Base-by-base conservation (phyloP, 2,797 vertebrate species). In the Microcaecilia unicolor region DNA sequence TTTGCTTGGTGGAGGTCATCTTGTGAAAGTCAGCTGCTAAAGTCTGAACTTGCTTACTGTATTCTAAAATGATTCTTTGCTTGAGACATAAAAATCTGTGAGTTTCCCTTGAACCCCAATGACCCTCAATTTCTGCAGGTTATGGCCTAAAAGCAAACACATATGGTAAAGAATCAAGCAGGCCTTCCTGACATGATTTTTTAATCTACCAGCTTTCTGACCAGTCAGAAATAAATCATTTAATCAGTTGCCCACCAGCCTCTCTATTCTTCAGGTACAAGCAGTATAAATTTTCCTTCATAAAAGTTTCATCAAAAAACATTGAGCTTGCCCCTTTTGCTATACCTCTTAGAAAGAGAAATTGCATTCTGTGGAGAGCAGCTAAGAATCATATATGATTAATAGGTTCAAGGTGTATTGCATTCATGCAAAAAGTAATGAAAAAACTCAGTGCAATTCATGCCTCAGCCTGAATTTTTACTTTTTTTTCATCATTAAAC, bases 221-320 rank as follows among this genome's bases (percentile, higher is more conserved):
- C 26, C 24, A 51, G 26, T 13, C 50, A 65, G 20, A 5, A 49
- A 53, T 20, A 34, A 15, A 53, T 50, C 58, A 19, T 37, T 48
- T 27, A 41, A 47, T 47, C 49, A 44, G 16, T 22, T 52, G 48
- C 28, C 9, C 10, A 38, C 33, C 25, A 29, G 58, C 31, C n/a
- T n/a, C n/a, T n/a, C n/a, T n/a, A n/a, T n/a, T n/a, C 20, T 22
- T 38, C 40, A 37, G 18, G 30, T 40, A 46, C 11, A 28, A 35
- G 35, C 35, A 21, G 2, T 30, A 31, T 21, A 59, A 69, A 40
- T 44, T 70, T 58, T 41, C 39, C 25, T 44, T 43, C 36, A 48
- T 53, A 46, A 34, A 33, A 18, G 29, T 51, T 64, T 68, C 52
- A 62, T 64, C 55, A 55, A 55, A 59, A 26, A n/a, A n/a, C 33